These are phyloP conservation scores for Drosophila multiciliata DNA, from an alignment of 2,888 invertebrate species.

Conservation along the genomic window DNA sequence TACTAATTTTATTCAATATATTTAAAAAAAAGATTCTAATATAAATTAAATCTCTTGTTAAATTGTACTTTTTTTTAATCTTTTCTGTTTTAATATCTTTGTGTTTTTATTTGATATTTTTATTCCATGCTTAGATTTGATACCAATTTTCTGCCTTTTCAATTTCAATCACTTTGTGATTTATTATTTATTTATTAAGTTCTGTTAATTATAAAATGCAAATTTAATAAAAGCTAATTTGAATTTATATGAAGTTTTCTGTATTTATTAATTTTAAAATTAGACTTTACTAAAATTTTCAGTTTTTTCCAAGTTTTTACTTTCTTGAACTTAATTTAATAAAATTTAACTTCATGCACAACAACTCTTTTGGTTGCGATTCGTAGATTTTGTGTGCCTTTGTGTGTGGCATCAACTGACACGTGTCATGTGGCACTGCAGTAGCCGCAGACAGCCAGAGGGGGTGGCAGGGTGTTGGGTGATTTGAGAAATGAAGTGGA, in stretches of 20 bases:
- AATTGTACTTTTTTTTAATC: neutral
- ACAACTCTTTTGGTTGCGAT: conserved; percentile 18
- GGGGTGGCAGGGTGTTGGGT: conserved; percentile 4
- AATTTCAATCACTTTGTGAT: neutral
- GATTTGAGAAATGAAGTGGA: conserved; percentile 29
- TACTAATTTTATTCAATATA: too few species aligned
- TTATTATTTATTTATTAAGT: neutral
- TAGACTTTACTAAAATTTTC: neutral
- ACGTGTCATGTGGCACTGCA: conserved; percentile 73
- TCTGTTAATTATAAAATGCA: too few species aligned
- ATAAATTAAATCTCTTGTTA: neutral
- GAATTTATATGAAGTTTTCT: too few species aligned
- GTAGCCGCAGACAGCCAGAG: conserved; percentile 27
- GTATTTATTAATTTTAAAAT: neutral
- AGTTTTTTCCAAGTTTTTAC: neutral
- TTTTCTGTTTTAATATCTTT: neutral
- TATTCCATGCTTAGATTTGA: neutral
- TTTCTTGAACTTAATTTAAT: neutral
- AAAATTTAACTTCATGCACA: neutral
- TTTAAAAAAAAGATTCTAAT: neutral
- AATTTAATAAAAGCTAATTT: too few species aligned
- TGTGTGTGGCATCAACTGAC: conserved; percentile 55
- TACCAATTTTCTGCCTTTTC: neutral
- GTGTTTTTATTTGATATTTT: neutral
- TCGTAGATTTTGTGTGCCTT: conserved; percentile 4